A percentile compares a stretch with the other conserved stretches of the same genome.
Conservation (phyloP, 2,113 vertebrate species). For the Accipiter cooperii region DNA sequence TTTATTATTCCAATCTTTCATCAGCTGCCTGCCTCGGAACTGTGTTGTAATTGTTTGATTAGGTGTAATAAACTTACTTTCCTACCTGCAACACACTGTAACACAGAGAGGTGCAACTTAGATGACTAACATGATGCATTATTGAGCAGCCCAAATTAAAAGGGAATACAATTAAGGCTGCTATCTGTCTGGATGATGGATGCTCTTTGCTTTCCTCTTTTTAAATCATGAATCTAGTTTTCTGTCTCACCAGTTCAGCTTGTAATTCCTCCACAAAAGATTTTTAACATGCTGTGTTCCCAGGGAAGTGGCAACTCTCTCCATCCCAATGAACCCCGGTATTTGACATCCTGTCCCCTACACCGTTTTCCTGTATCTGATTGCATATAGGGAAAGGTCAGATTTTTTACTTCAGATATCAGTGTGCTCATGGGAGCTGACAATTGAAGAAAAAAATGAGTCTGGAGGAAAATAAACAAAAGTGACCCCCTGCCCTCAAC, state of each 20-base stretch:
- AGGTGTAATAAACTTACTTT: conserved; percentile 41
- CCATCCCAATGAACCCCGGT: background rate
- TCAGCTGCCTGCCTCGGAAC: background rate
- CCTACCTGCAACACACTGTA: background rate
- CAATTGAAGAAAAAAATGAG: background rate
- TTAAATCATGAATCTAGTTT: conserved; percentile 38
- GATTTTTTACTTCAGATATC: background rate
- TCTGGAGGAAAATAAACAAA: background rate
- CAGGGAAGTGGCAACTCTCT: background rate
- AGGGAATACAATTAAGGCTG: conserved; percentile 47
- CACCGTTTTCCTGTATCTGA: background rate
- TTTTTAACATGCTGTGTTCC: background rate
- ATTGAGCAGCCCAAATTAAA: conserved; percentile 50
- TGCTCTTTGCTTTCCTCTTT: background rate
- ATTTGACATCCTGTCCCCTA: background rate
- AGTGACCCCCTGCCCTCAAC: background rate
- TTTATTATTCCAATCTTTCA: background rate
- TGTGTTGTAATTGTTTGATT: conserved; percentile 24
- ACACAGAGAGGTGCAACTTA: conserved; percentile 23
- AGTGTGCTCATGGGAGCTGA: background rate
- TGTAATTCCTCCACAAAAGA: background rate
- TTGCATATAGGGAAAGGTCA: background rate
- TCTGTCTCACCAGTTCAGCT: background rate
- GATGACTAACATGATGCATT: conserved; percentile 28
- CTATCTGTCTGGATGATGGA: conserved; percentile 41